Base-by-base conservation (phyloP, 2,113 vertebrate genomes). In the Brevimyrus niger region DNA sequence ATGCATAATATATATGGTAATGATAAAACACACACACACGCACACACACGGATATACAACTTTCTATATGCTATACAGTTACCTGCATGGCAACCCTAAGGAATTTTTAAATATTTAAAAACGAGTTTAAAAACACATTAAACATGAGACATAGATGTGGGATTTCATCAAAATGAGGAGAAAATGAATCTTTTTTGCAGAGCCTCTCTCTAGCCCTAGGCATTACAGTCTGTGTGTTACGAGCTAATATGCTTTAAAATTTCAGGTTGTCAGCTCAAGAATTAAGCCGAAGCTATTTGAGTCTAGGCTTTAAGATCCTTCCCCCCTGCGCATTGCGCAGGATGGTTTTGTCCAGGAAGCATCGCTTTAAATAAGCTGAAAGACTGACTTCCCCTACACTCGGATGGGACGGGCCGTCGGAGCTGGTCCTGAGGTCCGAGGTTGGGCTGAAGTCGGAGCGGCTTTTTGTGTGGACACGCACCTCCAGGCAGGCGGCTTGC, bases 331-430 rank as follows among this genome's bases (percentile, higher is more conserved):
- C 3, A 87, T 86, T 53, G 46, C 38, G 50, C 51, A 89, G 80
- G 92, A 94, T 96, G 95, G 96, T 95, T 93, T 92, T 91, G 90
- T 95, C 95, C 96, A 95, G 95, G 94, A 96, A 94, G 94, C 94
- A 31, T 92, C 92, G 85, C 90, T 91, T 91, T 88, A 69, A 69
- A 69, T 69, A 69, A 53, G 89, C 90, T 92, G 90, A 87, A 87
- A 93, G 94, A 94, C 91, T 94, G 95, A 93, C 91, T 93, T 93
- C 93, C 93, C 92, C 92, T 94, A 89, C 91, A 91, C 90, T 92
- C 93, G 92, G 93, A 94, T 94, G 94, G 94, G 94, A 88, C 94
- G 91, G 93, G 89, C 95, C 91, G 90, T 93, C 86, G 91, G 92
- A 93, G 93, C 94, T 93, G 94, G 94, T 89, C 3, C 82, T 38